Evolutionary conservation across 2,888 invertebrate species (phyloP), one percentile per base, ranked within the genome.

Genomic region (Plutella xylostella): DNA sequence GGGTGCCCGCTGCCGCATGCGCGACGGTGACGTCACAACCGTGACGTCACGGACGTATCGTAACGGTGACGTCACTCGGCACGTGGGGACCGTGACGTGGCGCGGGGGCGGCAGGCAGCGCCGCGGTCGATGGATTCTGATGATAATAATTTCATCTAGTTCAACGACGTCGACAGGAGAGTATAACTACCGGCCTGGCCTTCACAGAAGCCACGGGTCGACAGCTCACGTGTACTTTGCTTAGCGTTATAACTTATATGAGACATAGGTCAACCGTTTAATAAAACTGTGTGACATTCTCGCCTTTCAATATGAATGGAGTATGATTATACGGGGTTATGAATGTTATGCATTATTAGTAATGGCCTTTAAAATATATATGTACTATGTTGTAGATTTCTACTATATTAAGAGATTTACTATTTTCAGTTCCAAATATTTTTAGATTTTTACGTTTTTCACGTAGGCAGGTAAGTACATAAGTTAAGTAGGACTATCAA

Each of bases 121-220:
- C n/a, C 18, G n/a, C 50, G 60, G 72, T 76, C 77, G 62, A 76
- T 76, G 68, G 51, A 39, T 54, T 34, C 51, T 59, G 61, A 51
- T 53, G 46, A 30, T 70, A 66, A 61, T 63, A 67, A 63, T 65
- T 63, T 58, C 55, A 52, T 59, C 51, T 61, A 60, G 69, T 65
- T 70, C 68, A 70, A 65, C 74, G 76, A 71, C 70, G 42, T 42
- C 14, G 77, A 65, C 68, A 63, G 61, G 68, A 65, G 59, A 60
- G 53, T 58, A 52, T 53, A 55, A 54, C 58, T 61, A 63, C 62
- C 67, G 61, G 59, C 60, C 58, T 51, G 56, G 63, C 65, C 69
- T 71, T 67, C 68, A 53, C 63, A 65, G 58, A 67, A 62, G 52
- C 45, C 57, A 79, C 72, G 75, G 76, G 68, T 79, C 75, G 73